A percentile compares a stretch with the other conserved stretches of the same genome.
phyloP scores from a whole-genome alignment of 2,113 vertebrate genomes.

The Psittacara wagleri region DNA sequence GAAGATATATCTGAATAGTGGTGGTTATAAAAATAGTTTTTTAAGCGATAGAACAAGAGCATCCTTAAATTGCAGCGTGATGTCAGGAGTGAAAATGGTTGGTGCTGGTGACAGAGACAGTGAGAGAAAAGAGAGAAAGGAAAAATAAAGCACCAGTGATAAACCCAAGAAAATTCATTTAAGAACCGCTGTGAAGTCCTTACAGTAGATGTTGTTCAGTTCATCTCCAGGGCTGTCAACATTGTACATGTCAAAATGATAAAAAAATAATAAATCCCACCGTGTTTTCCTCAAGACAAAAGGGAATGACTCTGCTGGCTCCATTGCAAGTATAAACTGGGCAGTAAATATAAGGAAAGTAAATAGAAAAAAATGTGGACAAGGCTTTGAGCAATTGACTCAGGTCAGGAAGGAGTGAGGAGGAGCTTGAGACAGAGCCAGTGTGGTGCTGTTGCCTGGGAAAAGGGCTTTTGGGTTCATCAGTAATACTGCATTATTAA shows the following conservation, averaged over 20 bases:
- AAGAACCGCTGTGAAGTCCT: not conserved
- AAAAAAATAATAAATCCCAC: not conserved
- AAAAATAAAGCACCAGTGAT: conserved; percentile 7
- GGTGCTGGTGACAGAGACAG: not conserved
- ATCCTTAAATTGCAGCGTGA: not conserved
- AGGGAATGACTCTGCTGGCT: not conserved
- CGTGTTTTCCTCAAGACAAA: not conserved
- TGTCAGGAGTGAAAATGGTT: not conserved
- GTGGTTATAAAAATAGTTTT: not conserved
- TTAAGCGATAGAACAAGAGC: not conserved
- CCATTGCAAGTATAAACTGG: not conserved
- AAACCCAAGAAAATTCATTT: not conserved
- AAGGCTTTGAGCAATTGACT: not conserved
- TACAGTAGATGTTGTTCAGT: not conserved
- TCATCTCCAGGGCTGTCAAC: not conserved
- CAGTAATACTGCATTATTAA: not conserved
- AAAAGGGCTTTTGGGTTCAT: conserved; percentile 13
- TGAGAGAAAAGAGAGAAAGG: not conserved
- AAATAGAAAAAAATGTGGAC: not conserved
- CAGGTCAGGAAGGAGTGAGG: not conserved
- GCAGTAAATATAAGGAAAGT: not conserved
- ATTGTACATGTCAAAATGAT: not conserved
- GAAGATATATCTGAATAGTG: not conserved
- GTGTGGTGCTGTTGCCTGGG: not conserved
- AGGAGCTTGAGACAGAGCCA: not conserved